Evolutionary conservation across 2,113 vertebrate genomes (phyloP).

Genomic region (Pagrus major): DNA sequence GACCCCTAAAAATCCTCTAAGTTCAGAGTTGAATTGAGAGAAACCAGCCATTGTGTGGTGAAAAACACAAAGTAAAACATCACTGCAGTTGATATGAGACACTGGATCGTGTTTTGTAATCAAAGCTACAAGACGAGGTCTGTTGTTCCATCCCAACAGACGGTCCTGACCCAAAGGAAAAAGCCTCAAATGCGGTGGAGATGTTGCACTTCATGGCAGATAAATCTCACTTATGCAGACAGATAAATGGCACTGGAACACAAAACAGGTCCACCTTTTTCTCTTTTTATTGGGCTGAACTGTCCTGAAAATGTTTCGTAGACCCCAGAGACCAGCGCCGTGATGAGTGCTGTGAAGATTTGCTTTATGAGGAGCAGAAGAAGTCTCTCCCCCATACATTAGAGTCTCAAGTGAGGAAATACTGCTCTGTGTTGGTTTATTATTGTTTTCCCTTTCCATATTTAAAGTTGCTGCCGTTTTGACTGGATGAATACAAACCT

Average conservation of each 20-base stretch:
- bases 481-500: conserved; percentile 10
- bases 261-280: conserved; percentile 14
- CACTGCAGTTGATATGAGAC: neutral
- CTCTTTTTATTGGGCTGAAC: conserved; percentile 53
- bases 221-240: conserved; percentile 51
- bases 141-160: conserved; percentile 5
- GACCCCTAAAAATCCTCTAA: neutral
- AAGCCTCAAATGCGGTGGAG: conserved; percentile 17
- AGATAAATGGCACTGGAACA: conserved; percentile 43
- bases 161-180: conserved; percentile 4
- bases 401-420: neutral
- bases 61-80: neutral
- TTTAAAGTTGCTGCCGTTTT: neutral
- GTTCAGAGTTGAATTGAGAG: neutral
- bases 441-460: neutral
- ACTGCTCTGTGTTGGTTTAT: neutral
- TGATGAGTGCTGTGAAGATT: conserved; percentile 43
- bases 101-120: neutral
- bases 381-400: conserved; percentile 19
- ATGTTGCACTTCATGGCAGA: conserved; percentile 34
- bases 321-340: conserved; percentile 30
- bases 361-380: conserved; percentile 37
- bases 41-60: neutral
- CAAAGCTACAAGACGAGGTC: neutral
- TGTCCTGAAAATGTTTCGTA: conserved; percentile 51